Evolutionary conservation across 2,113 vertebrate genomes (phyloP), one percentile per base, ranked within the genome.

Genomic region (Amblyopsis rosae): DNA sequence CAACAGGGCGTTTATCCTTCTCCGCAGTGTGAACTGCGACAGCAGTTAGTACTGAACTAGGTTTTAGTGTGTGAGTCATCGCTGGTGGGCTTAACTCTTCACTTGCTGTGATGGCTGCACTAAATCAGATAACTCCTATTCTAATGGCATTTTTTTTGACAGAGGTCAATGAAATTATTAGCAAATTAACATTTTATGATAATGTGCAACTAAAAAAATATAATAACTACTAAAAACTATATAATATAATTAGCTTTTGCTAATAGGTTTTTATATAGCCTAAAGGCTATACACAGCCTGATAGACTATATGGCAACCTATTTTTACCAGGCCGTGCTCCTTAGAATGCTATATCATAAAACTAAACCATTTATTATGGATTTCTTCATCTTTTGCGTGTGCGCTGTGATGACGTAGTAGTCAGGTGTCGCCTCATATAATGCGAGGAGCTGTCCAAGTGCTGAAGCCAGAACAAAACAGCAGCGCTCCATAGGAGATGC

Each of bases 401-500:
- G 73, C 65, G 49, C 65, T 72, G 76, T 54, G 78, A 89, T 94
- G 93, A 94, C 93, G 93, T 77, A 78, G 26, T 62, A 82, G 86
- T 92, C 90, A 93, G 87, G 92, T 93, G 93, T 83, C 65, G 69
- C 75, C 84, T 94, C 89, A 83, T 93, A 92, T 92, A 93, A 84
- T 72, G 75, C 50, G 77, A 84, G 92, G 94, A 94, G 94, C 95
- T 95, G 93, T 96, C 95, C 89, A 61, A 86, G 89, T 91, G 86
- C 91, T 93, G 90, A 91, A 93, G 87, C 82, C 87, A 84, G 78
- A 75, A 60, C 67, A 46, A 53, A 87, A 60, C 82, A 72, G 67
- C 71, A 54, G 67, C 81, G 84, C 86, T 84, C 83, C n/a, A 69
- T 50, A 70, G 79, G 89, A 90, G 87, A 93, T 86, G 87, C 87